Conservation (phyloP, 2,888 invertebrate genomes). For the Tetragnatha montana region DNA sequence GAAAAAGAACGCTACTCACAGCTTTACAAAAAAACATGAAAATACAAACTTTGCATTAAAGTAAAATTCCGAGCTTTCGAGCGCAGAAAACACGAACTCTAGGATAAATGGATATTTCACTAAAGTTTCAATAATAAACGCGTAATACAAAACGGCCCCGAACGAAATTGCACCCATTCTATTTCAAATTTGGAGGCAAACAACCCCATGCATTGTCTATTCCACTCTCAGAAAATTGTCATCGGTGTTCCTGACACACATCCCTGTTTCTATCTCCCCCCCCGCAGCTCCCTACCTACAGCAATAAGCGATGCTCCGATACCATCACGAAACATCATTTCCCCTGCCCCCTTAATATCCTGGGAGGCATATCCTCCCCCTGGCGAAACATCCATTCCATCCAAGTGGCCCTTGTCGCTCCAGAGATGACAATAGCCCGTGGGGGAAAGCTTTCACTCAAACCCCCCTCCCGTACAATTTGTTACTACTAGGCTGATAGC, state of each 20-base stretch:
- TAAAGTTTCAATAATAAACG: too few species aligned
- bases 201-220: neutral
- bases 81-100: too few species aligned
- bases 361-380: conserved; percentile 3
- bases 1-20: too few species aligned
- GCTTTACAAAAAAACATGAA: too few species aligned
- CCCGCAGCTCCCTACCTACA: neutral
- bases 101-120: too few species aligned
- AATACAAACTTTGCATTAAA: too few species aligned
- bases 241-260: neutral
- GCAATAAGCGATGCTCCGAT: conserved; percentile 42
- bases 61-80: too few species aligned
- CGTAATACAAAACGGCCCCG: too few species aligned
- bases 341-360: conserved; percentile 15
- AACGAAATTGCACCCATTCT: neutral
- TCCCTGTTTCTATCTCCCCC: neutral
- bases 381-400: conserved; percentile 11
- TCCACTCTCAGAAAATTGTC: neutral
- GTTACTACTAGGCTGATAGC: conserved; percentile 35
- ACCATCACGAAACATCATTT: conserved; percentile 44
- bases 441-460: neutral
- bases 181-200: neutral
- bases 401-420: conserved; percentile 24
- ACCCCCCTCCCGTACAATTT: conserved; percentile 10
- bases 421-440: conserved; percentile 21